phyloP scores from a whole-genome alignment of 2,888 invertebrate species.

The Andrena hattorfiana region DNA sequence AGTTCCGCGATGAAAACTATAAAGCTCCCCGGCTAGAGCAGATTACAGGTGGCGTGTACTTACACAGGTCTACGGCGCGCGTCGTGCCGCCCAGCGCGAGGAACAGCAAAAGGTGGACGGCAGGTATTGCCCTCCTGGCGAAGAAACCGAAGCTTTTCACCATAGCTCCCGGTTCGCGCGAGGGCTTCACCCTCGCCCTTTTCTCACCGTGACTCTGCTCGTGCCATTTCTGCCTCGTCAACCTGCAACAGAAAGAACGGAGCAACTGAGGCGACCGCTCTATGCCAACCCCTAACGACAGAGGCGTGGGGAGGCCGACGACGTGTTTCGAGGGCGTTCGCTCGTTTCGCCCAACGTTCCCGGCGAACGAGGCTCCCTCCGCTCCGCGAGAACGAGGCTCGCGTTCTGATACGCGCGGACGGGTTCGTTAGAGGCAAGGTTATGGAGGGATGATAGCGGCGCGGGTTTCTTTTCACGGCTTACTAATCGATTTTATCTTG shows the following conservation, averaged over 20 bases:
- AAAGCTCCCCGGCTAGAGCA: slow-evolving; percentile 5
- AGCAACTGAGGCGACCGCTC: slow-evolving; percentile 40
- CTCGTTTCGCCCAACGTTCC: slow-evolving; percentile 49
- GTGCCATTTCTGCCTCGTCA: slow-evolving; percentile 77
- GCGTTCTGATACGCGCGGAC: slow-evolving; percentile 24
- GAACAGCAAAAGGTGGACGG: slow-evolving; percentile 73
- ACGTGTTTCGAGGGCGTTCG: slow-evolving; percentile 29
- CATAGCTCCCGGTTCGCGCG: slow-evolving; percentile 80
- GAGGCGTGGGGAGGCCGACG: not conserved
- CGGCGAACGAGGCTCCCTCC: slow-evolving; percentile 33
- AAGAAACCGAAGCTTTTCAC: slow-evolving; percentile 78
- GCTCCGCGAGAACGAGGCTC: slow-evolving; percentile 27
- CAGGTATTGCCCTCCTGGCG: slow-evolving; percentile 79
- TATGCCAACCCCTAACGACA: slow-evolving; percentile 54
- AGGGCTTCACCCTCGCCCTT: slow-evolving; percentile 80
- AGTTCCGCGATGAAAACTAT: slow-evolving; percentile 55
- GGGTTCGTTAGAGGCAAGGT: slow-evolving; percentile 45
- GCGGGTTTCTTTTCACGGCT: not conserved
- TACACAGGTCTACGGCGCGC: slow-evolving; percentile 81
- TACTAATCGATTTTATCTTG: slow-evolving; percentile 35
- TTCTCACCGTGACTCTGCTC: slow-evolving; percentile 80
- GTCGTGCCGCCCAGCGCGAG: slow-evolving; percentile 73
- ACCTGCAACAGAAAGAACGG: slow-evolving; percentile 75
- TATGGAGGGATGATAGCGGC: slow-evolving; percentile 9
- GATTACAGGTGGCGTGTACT: slow-evolving; percentile 64